Conservation (phyloP, 2,113 vertebrate species). For the Dendropsophus ebraccatus region DNA sequence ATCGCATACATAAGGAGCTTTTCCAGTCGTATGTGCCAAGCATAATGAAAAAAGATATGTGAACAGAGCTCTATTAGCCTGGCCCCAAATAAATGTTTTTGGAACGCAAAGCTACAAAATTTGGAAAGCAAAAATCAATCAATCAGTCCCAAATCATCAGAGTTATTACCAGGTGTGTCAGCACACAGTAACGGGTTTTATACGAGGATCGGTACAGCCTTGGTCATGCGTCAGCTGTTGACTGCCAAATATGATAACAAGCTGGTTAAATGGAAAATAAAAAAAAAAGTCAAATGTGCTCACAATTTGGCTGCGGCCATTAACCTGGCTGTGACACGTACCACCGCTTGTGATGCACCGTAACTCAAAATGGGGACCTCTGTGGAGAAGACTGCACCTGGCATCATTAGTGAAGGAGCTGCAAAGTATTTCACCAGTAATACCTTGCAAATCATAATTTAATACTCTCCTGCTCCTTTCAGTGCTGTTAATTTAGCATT, state of each 20-base stretch:
- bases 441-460: constrained; percentile 58
- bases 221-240: not conserved
- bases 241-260: not conserved
- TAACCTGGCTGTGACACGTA: constrained; percentile 3
- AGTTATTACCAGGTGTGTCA: not conserved
- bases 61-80: not conserved
- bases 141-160: not conserved
- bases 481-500: constrained; percentile 56
- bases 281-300: not conserved
- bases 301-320: not conserved
- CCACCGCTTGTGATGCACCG: not conserved
- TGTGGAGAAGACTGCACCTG: constrained; percentile 46
- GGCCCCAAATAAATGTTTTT: not conserved
- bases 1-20: not conserved
- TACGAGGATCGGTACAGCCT: not conserved
- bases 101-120: not conserved
- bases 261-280: not conserved
- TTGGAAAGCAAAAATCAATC: not conserved
- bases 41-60: not conserved
- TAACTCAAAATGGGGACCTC: constrained; percentile 25
- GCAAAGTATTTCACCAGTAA: constrained; percentile 49
- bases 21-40: not conserved
- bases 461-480: constrained; percentile 54
- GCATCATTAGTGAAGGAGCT: constrained; percentile 51
- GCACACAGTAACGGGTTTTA: not conserved